Conservation (phyloP, 2,113 vertebrate genomes). For the Tauraco erythrolophus region DNA sequence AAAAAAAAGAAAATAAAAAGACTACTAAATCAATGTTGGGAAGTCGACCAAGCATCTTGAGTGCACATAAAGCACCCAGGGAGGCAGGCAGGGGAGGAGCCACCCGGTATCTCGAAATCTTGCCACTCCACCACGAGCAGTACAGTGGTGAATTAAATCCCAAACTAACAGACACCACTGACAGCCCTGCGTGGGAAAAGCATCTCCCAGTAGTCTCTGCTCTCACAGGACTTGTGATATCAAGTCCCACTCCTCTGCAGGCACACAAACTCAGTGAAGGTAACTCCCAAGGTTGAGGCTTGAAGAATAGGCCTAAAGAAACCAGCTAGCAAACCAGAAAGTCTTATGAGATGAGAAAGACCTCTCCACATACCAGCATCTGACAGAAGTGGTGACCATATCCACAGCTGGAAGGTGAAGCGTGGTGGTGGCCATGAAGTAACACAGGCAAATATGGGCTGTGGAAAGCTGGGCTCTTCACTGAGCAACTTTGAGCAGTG, state of each 20-base stretch:
- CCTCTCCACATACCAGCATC: not conserved
- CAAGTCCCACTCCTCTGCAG: not conserved
- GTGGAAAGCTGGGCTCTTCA: not conserved
- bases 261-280: not conserved
- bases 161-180: not conserved
- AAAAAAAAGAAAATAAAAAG: no score
- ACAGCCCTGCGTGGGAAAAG: not conserved
- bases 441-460: not conserved
- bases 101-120: not conserved
- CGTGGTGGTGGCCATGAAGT: no score
- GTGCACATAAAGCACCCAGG: not conserved
- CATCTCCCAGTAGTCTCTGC: not conserved
- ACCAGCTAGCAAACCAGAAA: not conserved
- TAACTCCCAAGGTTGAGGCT: not conserved
- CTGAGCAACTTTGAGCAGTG: accelerated
- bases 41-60: not conserved
- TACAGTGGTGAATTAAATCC: not conserved
- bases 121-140: not conserved
- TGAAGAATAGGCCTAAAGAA: not conserved
- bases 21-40: not conserved
- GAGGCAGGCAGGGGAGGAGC: not conserved
- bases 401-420: not conserved
- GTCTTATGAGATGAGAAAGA: not conserved
- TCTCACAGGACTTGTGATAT: not conserved
- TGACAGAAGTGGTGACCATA: not conserved